Evolutionary conservation across 2,797 vertebrate genomes (phyloP), one percentile per base, ranked within the genome.

Genomic region (Labeo calbasu): DNA sequence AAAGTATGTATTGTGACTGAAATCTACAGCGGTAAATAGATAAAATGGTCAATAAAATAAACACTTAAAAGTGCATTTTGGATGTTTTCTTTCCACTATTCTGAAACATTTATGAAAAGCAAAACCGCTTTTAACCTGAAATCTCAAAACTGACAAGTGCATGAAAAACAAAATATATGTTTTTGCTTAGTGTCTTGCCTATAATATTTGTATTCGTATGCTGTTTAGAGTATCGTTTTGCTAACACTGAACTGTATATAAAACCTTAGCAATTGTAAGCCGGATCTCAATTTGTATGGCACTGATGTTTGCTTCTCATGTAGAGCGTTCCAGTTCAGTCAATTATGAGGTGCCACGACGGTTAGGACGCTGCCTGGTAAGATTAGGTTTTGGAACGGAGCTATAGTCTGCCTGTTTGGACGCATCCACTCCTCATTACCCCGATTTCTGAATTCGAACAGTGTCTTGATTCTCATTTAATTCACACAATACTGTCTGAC

Each of bases 401-500:
- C 23, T 53, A 17, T 48, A 50, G 69, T 81, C 40, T 51, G 57
- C 59, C 55, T 82, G 70, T 75, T 83, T 83, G 32, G 59, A 66
- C 48, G 14, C 46, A 66, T 66, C 32, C 78, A 12, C 65, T 57
- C 61, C 46, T 82, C 48, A 83, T 76, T 68, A 66, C n/a, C 12
- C 32, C 36, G n/a, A 66, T 76, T 76, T 68, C 50, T 68, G 61
- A 69, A 68, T 77, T 77, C 50, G 28, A 69, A 53, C 72, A 53
- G 48, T 68, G 72, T 57, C 81, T 83, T 83, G 81, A 83, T 59
- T 32, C 73, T 69, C 48, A 21, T 61, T 55, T 83, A 28, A 83
- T 78, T 77, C 40, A 78, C 81, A 71, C 51, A 63, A 61, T 57
- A 70, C 51, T 78, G 19, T 61, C 53, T 76, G 72, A 51, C 70